Evolutionary conservation across 2,888 invertebrate species (phyloP), one percentile per base, ranked within the genome.

Genomic region (Automeris io): DNA sequence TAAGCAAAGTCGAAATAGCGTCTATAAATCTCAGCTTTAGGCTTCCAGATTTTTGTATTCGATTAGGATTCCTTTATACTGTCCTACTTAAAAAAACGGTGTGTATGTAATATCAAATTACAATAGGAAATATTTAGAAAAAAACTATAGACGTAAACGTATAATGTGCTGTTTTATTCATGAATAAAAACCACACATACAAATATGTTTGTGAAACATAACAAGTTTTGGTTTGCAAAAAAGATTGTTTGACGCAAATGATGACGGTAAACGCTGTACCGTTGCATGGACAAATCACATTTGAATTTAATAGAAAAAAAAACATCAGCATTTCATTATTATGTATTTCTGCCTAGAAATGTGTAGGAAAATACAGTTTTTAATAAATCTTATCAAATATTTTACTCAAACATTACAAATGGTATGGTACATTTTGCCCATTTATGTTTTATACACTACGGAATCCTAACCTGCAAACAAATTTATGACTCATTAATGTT

Each of bases 221-320:
- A 23, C 18, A 32, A 18, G 40, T 52, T 63, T 67, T 57, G 56
- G 45, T 56, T 65, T 61, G 57, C 56, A 54, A 63, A 65, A 56
- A 47, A 22, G 25, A 13, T 19, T 45, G 50, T 49, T 63, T 32
- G 63, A 55, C 67, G 61, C 44, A 54, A 41, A 43, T 43, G 39
- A 26, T 57, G 51, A 47, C 49, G 50, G 29, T 35, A n/a, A 16
- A 16, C 32, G 26, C 24, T 32, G 22, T 45, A 42, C 49, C 44
- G 45, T 51, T 48, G 39, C 22, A 45, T 40, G 38, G 41, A 49
- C 50, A 47, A 45, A 53, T 51, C 43, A 48, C 39, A 42, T 40
- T 46, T 46, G 35, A 37, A 35, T 32, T 23, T 21, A 13, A 19
- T 34, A 16, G 16, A 16, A n/a, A 7, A 29, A 13, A 16, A 11